These are phyloP conservation scores for Drosophila melanocephala DNA, from an alignment of 2,888 invertebrate species.

Conservation along the genomic window DNA sequence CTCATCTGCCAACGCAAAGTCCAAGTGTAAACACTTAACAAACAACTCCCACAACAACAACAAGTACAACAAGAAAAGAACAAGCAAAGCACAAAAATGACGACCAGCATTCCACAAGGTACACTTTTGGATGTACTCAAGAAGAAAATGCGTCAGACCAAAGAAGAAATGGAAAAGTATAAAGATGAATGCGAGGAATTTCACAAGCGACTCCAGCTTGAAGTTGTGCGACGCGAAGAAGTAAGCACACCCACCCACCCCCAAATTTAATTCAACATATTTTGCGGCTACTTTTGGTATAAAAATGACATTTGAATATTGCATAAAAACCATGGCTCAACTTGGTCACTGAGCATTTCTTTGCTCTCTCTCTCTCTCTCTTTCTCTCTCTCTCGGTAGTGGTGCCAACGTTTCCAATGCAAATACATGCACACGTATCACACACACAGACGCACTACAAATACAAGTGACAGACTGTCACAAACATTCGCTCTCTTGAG, in stretches of 20 bases:
- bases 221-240: constrained; percentile 98
- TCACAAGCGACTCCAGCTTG: constrained; percentile 97
- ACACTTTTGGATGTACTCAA: constrained; percentile 98
- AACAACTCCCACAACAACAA: constrained; percentile 68
- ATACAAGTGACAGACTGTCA: constrained; percentile 49
- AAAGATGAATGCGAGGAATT: constrained; percentile 99
- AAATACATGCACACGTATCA: constrained; percentile 44
- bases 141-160: constrained; percentile 99
- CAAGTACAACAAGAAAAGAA: constrained; percentile 28
- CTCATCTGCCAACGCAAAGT: constrained; percentile 54
- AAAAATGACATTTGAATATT: constrained; percentile 48
- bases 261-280: constrained; percentile 26
- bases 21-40: constrained; percentile 63
- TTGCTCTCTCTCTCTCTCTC: constrained; percentile 30
- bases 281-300: constrained; percentile 67
- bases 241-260: constrained; percentile 88
- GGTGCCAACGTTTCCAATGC: constrained; percentile 65
- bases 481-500: constrained; percentile 37
- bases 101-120: constrained; percentile 96
- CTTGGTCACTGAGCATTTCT: constrained; percentile 58
- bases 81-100: constrained; percentile 87
- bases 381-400: constrained; percentile 24
- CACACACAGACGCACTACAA: constrained; percentile 28
- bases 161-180: constrained; percentile 99
- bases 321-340: constrained; percentile 44